phyloP scores from a whole-genome alignment of 2,113 vertebrate species.

The Lynx canadensis region DNA sequence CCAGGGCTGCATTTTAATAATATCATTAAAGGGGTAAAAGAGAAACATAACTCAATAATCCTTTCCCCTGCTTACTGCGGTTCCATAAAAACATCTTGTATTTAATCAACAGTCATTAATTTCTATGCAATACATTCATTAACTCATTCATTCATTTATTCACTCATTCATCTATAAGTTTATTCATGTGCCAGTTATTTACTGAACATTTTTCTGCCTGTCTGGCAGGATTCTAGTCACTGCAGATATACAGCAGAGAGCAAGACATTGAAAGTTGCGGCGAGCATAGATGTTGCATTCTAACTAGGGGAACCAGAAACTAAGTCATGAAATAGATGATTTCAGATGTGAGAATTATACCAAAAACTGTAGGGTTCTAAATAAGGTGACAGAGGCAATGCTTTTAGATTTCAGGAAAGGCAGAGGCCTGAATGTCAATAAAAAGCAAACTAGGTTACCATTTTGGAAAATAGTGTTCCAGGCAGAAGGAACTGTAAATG shows the following conservation, averaged over 20 bases:
- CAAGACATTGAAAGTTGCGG: background rate
- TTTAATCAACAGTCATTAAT: constrained; percentile 40
- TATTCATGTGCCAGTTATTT: background rate
- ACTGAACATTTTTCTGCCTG: background rate
- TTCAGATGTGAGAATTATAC: constrained; percentile 1
- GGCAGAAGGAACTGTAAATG: background rate
- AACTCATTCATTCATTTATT: constrained; percentile 5
- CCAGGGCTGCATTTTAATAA: background rate
- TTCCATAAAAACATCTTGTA: constrained; percentile 5
- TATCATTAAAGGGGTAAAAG: background rate
- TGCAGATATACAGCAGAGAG: background rate
- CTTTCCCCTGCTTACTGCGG: background rate
- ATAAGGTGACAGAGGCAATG: background rate
- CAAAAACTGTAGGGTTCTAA: background rate
- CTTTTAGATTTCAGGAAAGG: constrained; percentile 22
- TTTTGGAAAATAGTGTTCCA: background rate
- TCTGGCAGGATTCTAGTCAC: background rate
- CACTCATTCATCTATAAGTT: constrained; percentile 9
- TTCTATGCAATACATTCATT: background rate
- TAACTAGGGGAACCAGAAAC: background rate
- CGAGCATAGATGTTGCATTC: background rate
- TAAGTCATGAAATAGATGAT: constrained; percentile 3
- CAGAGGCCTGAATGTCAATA: background rate
- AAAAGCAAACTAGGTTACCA: constrained; percentile 8
- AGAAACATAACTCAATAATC: background rate